Conservation (phyloP, 2,888 invertebrate genomes). For the Drosophila subquinaria region DNA sequence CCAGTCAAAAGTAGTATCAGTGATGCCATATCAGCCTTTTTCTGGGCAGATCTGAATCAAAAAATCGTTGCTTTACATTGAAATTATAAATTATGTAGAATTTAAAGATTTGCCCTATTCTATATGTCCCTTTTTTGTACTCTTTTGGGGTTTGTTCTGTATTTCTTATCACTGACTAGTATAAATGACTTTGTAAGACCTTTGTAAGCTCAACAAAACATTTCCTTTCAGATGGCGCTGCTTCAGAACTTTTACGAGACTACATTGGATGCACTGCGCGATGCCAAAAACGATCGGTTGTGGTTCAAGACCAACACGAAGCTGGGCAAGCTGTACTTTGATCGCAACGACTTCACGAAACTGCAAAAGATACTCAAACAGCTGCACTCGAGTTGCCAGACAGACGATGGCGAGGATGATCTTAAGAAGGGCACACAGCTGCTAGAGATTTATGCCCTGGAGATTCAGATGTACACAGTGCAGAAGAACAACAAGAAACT, state of each 20-base stretch:
- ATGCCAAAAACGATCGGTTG: constrained; percentile 99
- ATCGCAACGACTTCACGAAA: constrained; percentile 96
- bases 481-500: constrained; percentile 99
- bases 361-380: constrained; percentile 98
- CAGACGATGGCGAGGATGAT: constrained; percentile 99
- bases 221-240: constrained; percentile 92
- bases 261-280: constrained; percentile 96
- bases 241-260: constrained; percentile 99
- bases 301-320: constrained; percentile 99
- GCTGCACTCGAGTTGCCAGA: constrained; percentile 98
- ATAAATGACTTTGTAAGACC: background rate
- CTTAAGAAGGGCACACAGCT: constrained; percentile 98
- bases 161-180: background rate
- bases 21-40: too few species aligned
- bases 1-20: too few species aligned
- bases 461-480: constrained; percentile 99
- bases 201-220: constrained; percentile 86
- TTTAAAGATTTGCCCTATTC: too few species aligned
- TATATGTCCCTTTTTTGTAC: too few species aligned
- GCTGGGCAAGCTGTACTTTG: constrained; percentile 98
- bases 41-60: too few species aligned
- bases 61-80: too few species aligned
- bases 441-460: constrained; percentile 98
- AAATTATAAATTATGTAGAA: too few species aligned
- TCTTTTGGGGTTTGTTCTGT: background rate